Conservation (phyloP, 2,113 vertebrate species). For the Pelecanus crispus region DNA sequence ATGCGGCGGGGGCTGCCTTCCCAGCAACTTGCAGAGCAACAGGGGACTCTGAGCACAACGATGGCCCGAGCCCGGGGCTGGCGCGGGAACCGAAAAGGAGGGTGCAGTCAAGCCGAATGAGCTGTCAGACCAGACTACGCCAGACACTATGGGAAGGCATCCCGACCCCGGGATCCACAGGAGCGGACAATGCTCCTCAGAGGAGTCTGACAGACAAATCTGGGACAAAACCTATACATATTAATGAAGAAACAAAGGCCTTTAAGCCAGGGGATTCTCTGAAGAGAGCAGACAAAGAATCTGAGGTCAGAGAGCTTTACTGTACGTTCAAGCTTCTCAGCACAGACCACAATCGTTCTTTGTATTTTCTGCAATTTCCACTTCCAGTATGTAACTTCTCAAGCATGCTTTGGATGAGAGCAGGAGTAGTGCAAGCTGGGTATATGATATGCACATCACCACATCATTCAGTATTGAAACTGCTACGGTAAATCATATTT, state of each 20-base stretch:
- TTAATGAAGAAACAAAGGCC: constrained; percentile 60
- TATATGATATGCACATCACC: rapidly evolving
- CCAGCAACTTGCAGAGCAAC: background rate
- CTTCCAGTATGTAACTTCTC: background rate
- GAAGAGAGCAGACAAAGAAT: background rate
- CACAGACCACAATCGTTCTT: constrained; percentile 8
- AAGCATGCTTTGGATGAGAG: background rate
- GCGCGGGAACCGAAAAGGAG: rapidly evolving
- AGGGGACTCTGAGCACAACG: background rate
- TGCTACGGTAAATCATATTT: background rate
- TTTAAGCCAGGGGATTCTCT: constrained; percentile 9
- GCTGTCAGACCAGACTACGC: background rate
- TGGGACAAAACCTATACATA: constrained; percentile 53
- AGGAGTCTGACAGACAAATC: constrained; percentile 29
- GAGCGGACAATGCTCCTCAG: constrained; percentile 34
- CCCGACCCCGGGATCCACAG: background rate
- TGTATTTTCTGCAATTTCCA: background rate
- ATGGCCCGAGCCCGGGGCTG: rapidly evolving
- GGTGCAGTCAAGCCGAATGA: background rate
- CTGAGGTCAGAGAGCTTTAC: constrained; percentile 20
- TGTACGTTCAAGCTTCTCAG: background rate
- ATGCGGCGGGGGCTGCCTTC: background rate
- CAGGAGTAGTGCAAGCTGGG: background rate
- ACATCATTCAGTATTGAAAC: background rate
- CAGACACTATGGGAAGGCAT: background rate